Percentiles rank a stretch among this genome's conserved stretches.
Evolutionary conservation across 2,113 vertebrate genomes (phyloP).

Genomic region (Pitta sordida): DNA sequence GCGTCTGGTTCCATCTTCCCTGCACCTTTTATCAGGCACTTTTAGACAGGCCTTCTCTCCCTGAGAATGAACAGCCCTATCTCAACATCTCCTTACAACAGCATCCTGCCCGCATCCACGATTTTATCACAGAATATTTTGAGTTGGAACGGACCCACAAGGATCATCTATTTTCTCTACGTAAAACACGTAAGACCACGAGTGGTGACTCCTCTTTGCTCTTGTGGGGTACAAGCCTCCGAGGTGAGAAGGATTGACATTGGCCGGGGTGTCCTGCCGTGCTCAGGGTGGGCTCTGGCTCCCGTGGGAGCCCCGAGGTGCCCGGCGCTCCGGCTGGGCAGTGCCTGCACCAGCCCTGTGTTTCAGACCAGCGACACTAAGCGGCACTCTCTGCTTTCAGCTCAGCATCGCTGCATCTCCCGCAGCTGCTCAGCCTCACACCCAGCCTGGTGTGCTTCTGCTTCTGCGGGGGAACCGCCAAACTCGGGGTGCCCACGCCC

Average conservation of each 20-base stretch:
- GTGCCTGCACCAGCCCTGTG: fast-evolving
- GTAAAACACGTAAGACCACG: fast-evolving
- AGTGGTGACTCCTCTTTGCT: fast-evolving
- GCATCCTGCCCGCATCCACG: background rate
- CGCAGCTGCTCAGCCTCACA: background rate
- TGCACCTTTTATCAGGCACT: background rate
- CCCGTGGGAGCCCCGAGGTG: fast-evolving
- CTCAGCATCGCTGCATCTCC: background rate
- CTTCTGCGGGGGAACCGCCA: background rate
- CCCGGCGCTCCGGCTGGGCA: fast-evolving
- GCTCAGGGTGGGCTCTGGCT: fast-evolving
- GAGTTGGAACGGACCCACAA: too few species aligned
- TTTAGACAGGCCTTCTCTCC: background rate
- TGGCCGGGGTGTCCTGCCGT: background rate
- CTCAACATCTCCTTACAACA: background rate
- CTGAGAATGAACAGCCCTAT: fast-evolving
- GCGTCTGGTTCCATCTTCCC: background rate
- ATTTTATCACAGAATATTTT: too few species aligned
- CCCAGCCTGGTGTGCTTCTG: fast-evolving
- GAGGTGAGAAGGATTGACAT: fast-evolving
- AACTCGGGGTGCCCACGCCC: fast-evolving
- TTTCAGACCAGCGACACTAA: background rate
- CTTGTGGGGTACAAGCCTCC: background rate
- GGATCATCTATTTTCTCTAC: too few species aligned
- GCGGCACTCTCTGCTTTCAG: conserved; percentile 21